These are phyloP conservation scores for Anhinga rufa DNA, from an alignment of 2,113 vertebrate species.

Conservation along the genomic window DNA sequence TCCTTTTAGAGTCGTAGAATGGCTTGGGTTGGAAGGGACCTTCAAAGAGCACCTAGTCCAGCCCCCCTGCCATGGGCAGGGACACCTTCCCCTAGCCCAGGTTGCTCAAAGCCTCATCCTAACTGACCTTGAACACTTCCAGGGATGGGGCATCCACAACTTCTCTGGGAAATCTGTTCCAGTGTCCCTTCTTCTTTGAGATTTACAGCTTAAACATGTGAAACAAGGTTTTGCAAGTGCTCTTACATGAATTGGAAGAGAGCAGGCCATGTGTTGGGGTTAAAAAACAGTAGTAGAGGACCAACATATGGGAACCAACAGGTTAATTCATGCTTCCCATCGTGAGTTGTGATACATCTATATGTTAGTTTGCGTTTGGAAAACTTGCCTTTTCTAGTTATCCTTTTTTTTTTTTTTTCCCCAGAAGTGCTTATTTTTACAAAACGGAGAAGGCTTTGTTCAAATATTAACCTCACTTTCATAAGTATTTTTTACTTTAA, in stretches of 20 bases:
- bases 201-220: neutral
- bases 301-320: too few relatives aligned
- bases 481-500: neutral
- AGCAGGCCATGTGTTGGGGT: accelerated
- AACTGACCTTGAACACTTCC: neutral
- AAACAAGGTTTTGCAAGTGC: neutral
- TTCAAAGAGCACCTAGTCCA: neutral
- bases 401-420: too few relatives aligned
- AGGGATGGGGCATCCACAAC: accelerated
- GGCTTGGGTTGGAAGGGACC: neutral
- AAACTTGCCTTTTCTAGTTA: neutral
- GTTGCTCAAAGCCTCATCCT: neutral
- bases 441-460: neutral
- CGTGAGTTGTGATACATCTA: neutral
- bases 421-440: neutral
- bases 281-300: neutral
- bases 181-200: neutral
- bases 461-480: neutral
- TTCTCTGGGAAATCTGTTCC: neutral
- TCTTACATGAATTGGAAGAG: neutral
- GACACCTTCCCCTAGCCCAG: accelerated
- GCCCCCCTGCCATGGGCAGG: accelerated
- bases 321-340: neutral
- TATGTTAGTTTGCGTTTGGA: neutral
- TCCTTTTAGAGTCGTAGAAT: neutral